These are phyloP conservation scores for Tadarida brasiliensis DNA, from an alignment of 2,797 vertebrate genomes.

Conservation along the genomic window DNA sequence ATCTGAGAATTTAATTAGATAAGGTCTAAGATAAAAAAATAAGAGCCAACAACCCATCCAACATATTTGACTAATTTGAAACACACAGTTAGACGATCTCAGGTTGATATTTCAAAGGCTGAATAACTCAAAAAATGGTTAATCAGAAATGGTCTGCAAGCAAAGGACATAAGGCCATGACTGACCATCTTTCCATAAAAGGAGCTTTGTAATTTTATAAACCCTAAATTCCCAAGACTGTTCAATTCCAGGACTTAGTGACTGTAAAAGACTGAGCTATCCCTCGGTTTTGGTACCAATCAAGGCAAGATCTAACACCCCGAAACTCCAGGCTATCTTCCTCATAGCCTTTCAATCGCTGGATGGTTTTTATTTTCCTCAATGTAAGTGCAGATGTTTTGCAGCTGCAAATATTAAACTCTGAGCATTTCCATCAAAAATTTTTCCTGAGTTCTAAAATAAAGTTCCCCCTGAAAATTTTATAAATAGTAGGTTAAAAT, in stretches of 20 bases:
- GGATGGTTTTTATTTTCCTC: constrained; percentile 17
- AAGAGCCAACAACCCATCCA: background rate
- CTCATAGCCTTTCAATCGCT: background rate
- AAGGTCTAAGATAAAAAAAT: background rate
- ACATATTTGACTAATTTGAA: constrained; percentile 50
- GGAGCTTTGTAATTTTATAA: background rate
- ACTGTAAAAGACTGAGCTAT: background rate
- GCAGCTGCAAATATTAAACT: constrained; percentile 49
- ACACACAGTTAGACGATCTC: background rate
- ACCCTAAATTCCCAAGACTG: constrained; percentile 25
- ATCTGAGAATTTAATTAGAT: constrained; percentile 40
- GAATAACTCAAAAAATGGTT: constrained; percentile 37
- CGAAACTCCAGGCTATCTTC: background rate
- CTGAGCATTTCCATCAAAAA: background rate
- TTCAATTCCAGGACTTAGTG: background rate
- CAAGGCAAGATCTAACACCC: background rate
- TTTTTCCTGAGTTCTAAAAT: background rate
- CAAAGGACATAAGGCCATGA: background rate
- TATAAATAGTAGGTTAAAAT: background rate
- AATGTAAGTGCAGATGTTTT: constrained; percentile 50
- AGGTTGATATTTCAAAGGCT: constrained; percentile 46
- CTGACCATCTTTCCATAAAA: constrained; percentile 49
- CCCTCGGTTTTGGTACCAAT: background rate
- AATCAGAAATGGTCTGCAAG: background rate
- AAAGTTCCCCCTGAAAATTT: background rate